Base-by-base conservation (phyloP, 2,888 invertebrate species). In the Caenorhabditis sp. region DNA sequence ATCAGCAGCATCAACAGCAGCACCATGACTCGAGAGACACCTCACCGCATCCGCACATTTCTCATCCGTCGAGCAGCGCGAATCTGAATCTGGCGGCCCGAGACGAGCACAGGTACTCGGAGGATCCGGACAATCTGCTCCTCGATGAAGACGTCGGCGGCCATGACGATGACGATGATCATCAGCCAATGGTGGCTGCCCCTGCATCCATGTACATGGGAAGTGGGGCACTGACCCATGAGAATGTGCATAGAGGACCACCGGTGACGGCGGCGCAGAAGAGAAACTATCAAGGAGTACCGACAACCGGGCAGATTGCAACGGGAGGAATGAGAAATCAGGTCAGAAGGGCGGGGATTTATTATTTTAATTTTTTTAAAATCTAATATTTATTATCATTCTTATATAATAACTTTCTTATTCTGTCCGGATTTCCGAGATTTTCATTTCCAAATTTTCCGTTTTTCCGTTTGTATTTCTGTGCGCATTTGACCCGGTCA, bases 161-260 rank as follows among this genome's bases (percentile, higher is more conserved):
- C 40, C 13, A n/a, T n/a, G n/a, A n/a, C n/a, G n/a, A n/a, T n/a
- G n/a, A n/a, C n/a, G n/a, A n/a, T n/a, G n/a, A n/a, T n/a, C n/a
- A n/a, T n/a, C n/a, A n/a, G n/a, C n/a, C n/a, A n/a, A n/a, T n/a
- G n/a, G n/a, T n/a, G n/a, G n/a, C 32, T 9, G 32, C 32, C 32
- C 4, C 32, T 6, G 32, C 5, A 4, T 32, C 32, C 62, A 40
- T 64, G 60, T 82, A 82, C 24, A 77, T 82, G 82, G 82, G 82
- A 55, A 61, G 61, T n/a, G 82, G 82, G 1, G 56, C 82, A 9
- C 22, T 77, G 44, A 76, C 82, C 0, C 55, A 64, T 51, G 83
- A 83, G n/a, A 70, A 71, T 60, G 67, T 65, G 11, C 67, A 40
- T 13, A 40, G 40, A 40, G 32, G 5, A 6, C 32, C 32, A n/a